phyloP scores from a whole-genome alignment of 2,888 invertebrate genomes.

The Drosophila silvestris region DNA sequence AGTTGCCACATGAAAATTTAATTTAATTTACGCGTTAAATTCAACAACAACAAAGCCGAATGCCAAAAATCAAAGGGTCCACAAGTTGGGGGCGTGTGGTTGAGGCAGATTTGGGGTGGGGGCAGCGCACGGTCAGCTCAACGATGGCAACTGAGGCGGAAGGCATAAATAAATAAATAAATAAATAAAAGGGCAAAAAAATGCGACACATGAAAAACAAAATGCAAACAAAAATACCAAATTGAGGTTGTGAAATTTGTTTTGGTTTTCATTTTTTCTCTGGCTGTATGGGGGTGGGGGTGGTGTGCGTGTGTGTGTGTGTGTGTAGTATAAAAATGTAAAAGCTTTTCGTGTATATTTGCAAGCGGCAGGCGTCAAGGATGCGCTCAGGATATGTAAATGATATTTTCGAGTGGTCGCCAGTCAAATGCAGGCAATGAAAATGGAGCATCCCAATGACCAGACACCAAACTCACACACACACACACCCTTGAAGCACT shows the following conservation, averaged over 20 bases:
- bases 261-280: background rate
- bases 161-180: slow-evolving; percentile 40
- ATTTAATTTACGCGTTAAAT: slow-evolving; percentile 56
- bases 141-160: slow-evolving; percentile 29
- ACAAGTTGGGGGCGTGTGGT: background rate
- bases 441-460: slow-evolving; percentile 43
- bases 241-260: slow-evolving; percentile 24
- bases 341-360: slow-evolving; percentile 62
- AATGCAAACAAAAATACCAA: slow-evolving; percentile 2
- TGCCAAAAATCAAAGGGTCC: slow-evolving; percentile 63
- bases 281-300: background rate
- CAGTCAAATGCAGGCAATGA: slow-evolving; percentile 73
- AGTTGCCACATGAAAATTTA: slow-evolving; percentile 48
- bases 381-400: slow-evolving; percentile 72
- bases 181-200: slow-evolving; percentile 16
- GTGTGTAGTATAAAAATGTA: slow-evolving; percentile 58
- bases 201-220: slow-evolving; percentile 22
- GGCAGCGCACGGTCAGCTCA: slow-evolving; percentile 27
- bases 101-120: background rate
- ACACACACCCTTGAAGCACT: slow-evolving; percentile 22
- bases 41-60: slow-evolving; percentile 31
- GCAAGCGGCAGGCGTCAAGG: slow-evolving; percentile 46
- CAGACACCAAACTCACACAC: slow-evolving; percentile 21
- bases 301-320: background rate
- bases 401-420: slow-evolving; percentile 77